phyloP scores from a whole-genome alignment of 2,888 invertebrate species.

The Junonia oenone region DNA sequence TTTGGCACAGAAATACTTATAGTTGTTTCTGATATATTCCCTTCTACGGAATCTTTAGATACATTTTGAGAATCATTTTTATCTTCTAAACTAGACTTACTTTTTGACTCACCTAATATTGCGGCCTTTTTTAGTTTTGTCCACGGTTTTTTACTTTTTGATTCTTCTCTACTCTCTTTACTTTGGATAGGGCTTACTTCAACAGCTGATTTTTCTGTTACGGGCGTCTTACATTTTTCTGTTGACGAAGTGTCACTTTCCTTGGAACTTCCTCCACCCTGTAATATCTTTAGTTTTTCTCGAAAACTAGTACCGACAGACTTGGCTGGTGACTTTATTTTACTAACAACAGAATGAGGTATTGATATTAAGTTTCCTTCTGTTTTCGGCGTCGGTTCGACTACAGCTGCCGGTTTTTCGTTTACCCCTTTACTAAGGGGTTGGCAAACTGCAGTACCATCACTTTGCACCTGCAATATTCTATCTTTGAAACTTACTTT shows the following conservation, averaged over 20 bases:
- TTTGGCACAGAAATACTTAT: constrained; percentile 59
- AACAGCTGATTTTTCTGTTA: constrained; percentile 48
- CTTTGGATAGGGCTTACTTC: constrained; percentile 53
- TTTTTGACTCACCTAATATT: constrained; percentile 76
- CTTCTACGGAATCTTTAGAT: constrained; percentile 38
- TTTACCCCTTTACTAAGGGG: constrained; percentile 61
- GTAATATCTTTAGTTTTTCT: constrained; percentile 71
- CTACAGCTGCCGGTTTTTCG: constrained; percentile 66
- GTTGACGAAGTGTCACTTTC: constrained; percentile 43
- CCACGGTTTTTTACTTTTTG: constrained; percentile 83
- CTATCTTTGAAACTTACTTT: constrained; percentile 83
- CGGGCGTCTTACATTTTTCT: constrained; percentile 50
- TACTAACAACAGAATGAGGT: constrained; percentile 73
- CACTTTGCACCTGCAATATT: constrained; percentile 79
- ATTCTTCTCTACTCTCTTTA: constrained; percentile 52
- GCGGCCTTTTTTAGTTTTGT: constrained; percentile 87
- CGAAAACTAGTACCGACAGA: constrained; percentile 68
- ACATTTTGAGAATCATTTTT: constrained; percentile 45
- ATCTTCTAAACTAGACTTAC: constrained; percentile 58
- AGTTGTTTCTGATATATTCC: constrained; percentile 42
- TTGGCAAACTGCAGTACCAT: constrained; percentile 69
- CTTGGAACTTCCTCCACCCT: constrained; percentile 53
- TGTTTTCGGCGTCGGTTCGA: constrained; percentile 69
- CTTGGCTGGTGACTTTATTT: constrained; percentile 75
- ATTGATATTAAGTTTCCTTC: constrained; percentile 70